These are phyloP conservation scores for Gila orcuttii DNA, from an alignment of 2,113 vertebrate species.

Conservation along the genomic window DNA sequence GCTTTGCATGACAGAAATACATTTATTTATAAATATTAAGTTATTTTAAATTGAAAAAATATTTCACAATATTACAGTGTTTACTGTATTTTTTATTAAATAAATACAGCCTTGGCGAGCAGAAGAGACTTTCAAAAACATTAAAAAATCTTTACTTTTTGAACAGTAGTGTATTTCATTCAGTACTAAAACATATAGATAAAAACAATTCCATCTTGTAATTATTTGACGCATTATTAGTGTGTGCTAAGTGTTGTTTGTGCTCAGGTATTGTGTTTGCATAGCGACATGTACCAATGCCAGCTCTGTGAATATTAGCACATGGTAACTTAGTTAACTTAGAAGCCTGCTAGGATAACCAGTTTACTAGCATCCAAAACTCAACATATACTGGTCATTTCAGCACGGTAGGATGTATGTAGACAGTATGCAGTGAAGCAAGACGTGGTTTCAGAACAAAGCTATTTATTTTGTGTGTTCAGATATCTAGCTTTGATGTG, in stretches of 20 bases:
- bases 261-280: background rate
- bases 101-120: too few relatives aligned
- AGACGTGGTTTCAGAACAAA: background rate
- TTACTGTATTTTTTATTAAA: too few relatives aligned
- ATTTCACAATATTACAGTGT: too few relatives aligned
- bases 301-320: background rate
- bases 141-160: too few relatives aligned
- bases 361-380: background rate
- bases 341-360: background rate
- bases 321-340: background rate
- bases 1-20: too few relatives aligned
- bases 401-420: background rate
- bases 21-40: too few relatives aligned
- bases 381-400: background rate
- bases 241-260: background rate
- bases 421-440: background rate
- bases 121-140: too few relatives aligned
- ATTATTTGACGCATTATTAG: too few relatives aligned
- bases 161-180: too few relatives aligned
- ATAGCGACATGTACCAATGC: background rate
- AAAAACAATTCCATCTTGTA: too few relatives aligned
- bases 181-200: too few relatives aligned
- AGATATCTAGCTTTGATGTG: conserved; percentile 28
- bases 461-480: conserved; percentile 1
- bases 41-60: too few relatives aligned